A percentile compares a stretch with the other conserved stretches of the same genome.
phyloP scores from a whole-genome alignment of 2,797 vertebrate species.

The Acanthiza pusilla region DNA sequence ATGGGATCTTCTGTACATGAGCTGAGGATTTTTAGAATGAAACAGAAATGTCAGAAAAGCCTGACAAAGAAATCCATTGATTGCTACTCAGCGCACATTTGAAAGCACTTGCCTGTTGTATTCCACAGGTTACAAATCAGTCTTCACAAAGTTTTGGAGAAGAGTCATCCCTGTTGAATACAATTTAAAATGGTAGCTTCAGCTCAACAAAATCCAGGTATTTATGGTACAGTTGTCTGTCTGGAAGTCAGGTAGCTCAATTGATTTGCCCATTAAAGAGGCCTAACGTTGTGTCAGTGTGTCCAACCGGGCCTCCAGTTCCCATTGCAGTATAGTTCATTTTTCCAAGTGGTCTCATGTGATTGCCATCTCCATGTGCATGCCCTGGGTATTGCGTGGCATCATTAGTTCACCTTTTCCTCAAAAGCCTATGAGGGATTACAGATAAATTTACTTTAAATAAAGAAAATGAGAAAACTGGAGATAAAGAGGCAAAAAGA shows the following conservation, averaged over 20 bases:
- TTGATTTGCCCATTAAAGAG: neutral
- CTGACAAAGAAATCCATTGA: neutral
- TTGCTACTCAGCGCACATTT: neutral
- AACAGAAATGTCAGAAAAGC: neutral
- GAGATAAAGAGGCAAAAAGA: neutral
- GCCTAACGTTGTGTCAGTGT: neutral
- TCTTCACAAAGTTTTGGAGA: neutral
- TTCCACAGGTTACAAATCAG: neutral
- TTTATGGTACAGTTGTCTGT: neutral
- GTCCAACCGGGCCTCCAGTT: neutral
- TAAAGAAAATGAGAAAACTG: neutral
- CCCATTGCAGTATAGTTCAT: accelerated
- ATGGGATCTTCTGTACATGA: neutral
- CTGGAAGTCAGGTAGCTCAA: neutral
- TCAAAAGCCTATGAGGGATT: neutral
- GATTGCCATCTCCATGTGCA: neutral
- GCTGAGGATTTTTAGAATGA: neutral
- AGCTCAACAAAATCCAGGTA: neutral
- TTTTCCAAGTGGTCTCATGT: neutral
- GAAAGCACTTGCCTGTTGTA: neutral
- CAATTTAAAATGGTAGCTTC: neutral
- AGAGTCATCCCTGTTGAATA: neutral
- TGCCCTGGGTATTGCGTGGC: neutral
- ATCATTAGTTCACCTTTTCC: neutral
- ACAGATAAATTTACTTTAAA: neutral